These are phyloP conservation scores for Tylochromis polylepis DNA, from an alignment of 2,113 vertebrate species.

Conservation along the genomic window DNA sequence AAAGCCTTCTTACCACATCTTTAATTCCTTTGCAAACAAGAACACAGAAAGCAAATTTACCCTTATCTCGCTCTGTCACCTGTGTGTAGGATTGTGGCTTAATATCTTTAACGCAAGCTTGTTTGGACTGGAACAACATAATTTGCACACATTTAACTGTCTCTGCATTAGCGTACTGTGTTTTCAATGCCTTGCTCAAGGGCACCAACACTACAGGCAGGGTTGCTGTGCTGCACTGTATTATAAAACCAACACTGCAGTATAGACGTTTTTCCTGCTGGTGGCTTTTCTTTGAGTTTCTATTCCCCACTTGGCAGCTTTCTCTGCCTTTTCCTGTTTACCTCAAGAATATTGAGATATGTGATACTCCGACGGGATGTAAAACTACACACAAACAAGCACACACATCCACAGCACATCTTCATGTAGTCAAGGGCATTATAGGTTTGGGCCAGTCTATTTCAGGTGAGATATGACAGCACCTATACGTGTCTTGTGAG, in stretches of 20 bases:
- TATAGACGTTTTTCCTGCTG: not conserved
- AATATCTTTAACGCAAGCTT: not conserved
- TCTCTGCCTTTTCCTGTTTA: conserved; percentile 23
- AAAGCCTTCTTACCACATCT: not conserved
- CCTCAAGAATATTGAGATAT: not conserved
- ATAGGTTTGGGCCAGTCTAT: not conserved
- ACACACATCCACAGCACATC: not conserved
- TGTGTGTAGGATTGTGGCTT: not conserved
- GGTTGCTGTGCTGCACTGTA: not conserved
- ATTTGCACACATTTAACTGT: not conserved
- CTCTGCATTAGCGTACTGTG: not conserved
- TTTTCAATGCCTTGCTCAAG: not conserved
- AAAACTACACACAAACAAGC: not conserved
- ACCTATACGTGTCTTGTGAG: not conserved
- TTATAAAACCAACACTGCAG: not conserved
- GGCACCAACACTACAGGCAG: not conserved
- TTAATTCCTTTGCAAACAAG: not conserved
- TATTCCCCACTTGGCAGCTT: not conserved
- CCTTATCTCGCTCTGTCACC: not conserved
- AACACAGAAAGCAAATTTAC: not conserved
- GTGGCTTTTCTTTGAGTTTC: not conserved
- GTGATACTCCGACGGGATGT: not conserved
- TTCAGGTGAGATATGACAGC: not conserved
- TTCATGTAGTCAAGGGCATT: not conserved
- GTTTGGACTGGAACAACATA: not conserved